phyloP scores from a whole-genome alignment of 92 coral and sea anemone species.

The Palythoa grandiflora region DNA sequence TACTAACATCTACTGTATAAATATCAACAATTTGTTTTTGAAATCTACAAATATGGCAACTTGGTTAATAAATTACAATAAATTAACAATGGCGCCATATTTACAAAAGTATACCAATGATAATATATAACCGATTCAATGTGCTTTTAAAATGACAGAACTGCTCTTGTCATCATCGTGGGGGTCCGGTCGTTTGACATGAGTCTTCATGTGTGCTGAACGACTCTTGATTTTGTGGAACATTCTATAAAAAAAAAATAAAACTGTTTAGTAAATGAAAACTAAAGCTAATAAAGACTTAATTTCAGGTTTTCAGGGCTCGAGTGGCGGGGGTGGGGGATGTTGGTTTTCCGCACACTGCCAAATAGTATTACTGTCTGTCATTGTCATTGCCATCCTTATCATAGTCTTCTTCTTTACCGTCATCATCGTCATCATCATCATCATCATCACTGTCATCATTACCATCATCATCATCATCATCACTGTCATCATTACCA shows the following conservation, averaged over 20 bases:
- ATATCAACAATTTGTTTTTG: slow-evolving; percentile 16
- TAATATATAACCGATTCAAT: slow-evolving; percentile 7
- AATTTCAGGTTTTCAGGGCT: no score
- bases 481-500: not conserved
- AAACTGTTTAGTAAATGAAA: not conserved
- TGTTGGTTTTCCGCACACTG: no score
- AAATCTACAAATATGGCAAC: slow-evolving; percentile 40
- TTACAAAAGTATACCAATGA: slow-evolving; percentile 15
- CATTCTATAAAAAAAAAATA: slow-evolving; percentile 62
- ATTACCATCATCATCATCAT: not conserved
- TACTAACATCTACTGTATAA: slow-evolving; percentile 17
- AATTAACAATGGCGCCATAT: slow-evolving; percentile 34
- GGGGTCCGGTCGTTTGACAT: slow-evolving; percentile 93
- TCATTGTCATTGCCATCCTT: not conserved
- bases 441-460: not conserved
- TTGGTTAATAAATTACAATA: slow-evolving; percentile 45
- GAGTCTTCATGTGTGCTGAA: slow-evolving; percentile 99
- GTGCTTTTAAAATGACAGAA: slow-evolving; percentile 32
- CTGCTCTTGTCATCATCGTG: slow-evolving; percentile 64
- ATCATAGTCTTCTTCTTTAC: not conserved
- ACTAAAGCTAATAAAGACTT: no score
- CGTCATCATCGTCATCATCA: not conserved
- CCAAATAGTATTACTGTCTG: not conserved
- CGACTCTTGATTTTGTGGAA: slow-evolving; percentile 98
- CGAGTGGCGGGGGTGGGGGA: no score